Evolutionary conservation across 1,140 invertebrate species (phyloP).

Genomic region (Ceratosolen fusciceps): DNA sequence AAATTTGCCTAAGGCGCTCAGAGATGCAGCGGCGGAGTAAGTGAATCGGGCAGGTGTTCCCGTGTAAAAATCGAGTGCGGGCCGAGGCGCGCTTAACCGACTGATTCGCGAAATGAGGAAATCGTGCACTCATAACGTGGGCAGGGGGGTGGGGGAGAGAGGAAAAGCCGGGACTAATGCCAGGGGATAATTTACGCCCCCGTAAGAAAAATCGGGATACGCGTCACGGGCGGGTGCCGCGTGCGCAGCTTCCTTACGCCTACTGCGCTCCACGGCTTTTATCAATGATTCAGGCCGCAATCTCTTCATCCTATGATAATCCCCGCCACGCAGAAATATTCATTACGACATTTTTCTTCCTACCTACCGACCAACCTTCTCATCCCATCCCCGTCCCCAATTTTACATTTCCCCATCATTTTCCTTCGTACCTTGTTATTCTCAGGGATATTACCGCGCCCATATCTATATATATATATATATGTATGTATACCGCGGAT

Average conservation of each 20-base stretch:
- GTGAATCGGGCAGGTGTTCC: background rate
- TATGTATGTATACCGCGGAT: too few species aligned
- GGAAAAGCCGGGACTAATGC: background rate
- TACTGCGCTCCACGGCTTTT: slow-evolving; percentile 49
- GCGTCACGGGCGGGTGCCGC: background rate
- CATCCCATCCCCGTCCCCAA: background rate
- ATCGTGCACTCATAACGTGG: background rate
- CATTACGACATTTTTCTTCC: slow-evolving; percentile 58
- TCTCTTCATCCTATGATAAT: slow-evolving; percentile 67
- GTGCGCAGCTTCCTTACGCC: slow-evolving; percentile 39
- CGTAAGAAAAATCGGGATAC: slow-evolving; percentile 45
- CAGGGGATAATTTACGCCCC: slow-evolving; percentile 27
- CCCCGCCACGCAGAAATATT: slow-evolving; percentile 63
- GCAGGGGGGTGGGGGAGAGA: slow-evolving; percentile 2
- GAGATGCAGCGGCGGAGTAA: background rate
- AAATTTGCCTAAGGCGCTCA: background rate
- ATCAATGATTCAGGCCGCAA: slow-evolving; percentile 65
- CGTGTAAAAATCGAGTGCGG: background rate
- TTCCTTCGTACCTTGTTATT: too few species aligned
- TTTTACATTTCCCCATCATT: background rate
- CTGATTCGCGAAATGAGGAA: slow-evolving; percentile 21
- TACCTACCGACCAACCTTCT: background rate
- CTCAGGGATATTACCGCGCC: too few species aligned
- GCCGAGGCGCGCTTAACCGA: background rate
- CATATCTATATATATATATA: too few species aligned